phyloP scores from a whole-genome alignment of 37 sponge, comb jelly and placozoan genomes.

The Aplysina aerophoba region DNA sequence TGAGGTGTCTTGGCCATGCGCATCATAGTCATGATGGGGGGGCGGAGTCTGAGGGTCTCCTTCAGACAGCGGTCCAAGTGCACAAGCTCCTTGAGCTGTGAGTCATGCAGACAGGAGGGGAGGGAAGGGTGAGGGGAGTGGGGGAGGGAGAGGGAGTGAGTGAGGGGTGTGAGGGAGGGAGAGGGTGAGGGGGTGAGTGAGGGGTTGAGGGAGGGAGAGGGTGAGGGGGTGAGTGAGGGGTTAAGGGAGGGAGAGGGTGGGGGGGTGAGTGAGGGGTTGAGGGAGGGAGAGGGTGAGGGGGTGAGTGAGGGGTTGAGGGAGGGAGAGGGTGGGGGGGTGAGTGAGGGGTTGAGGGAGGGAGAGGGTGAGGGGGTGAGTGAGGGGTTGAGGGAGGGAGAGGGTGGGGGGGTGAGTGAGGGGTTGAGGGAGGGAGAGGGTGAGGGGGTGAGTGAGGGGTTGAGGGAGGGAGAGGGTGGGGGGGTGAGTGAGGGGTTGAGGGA shows the following conservation, averaged over 20 bases:
- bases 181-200: too few relatives aligned
- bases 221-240: not conserved
- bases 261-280: not conserved
- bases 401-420: not conserved
- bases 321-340: too few relatives aligned
- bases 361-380: not conserved
- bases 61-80: slow-evolving; percentile 73
- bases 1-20: slow-evolving; percentile 82
- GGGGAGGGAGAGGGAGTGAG: too few relatives aligned
- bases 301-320: not conserved
- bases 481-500: too few relatives aligned
- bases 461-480: too few relatives aligned
- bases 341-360: too few relatives aligned
- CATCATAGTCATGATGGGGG: slow-evolving; percentile 95
- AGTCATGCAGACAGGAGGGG: too few relatives aligned
- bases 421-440: not conserved
- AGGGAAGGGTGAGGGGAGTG: too few relatives aligned
- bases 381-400: not conserved
- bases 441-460: too few relatives aligned
- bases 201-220: not conserved
- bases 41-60: slow-evolving; percentile 90
- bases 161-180: too few relatives aligned
- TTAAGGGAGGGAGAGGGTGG: not conserved
- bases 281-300: not conserved
- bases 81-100: slow-evolving; percentile 58